phyloP scores from a whole-genome alignment of 2,113 vertebrate genomes.

The Tringa solitaria region DNA sequence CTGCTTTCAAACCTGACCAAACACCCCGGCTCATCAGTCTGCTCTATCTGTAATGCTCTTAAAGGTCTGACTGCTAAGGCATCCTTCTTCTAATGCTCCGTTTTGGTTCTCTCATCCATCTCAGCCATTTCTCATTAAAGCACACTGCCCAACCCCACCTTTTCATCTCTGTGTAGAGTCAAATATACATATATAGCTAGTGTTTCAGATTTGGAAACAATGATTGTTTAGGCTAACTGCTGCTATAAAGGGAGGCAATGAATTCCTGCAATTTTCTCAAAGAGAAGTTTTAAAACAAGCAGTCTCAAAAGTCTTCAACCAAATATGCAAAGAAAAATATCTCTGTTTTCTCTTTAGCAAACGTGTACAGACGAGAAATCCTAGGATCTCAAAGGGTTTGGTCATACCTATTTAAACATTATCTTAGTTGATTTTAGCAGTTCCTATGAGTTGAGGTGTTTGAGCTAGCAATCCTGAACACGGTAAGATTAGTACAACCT shows the following conservation, averaged over 20 bases:
- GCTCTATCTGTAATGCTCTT: not conserved
- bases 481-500: not conserved
- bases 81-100: not conserved
- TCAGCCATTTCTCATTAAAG: not conserved
- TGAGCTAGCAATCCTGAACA: not conserved
- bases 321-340: not conserved
- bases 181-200: not conserved
- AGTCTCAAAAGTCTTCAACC: not conserved
- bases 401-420: not conserved
- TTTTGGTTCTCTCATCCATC: not conserved
- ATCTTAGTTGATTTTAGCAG: not conserved
- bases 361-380: not conserved
- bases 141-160: not conserved
- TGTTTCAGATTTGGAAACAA: not conserved
- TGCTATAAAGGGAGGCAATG: not conserved
- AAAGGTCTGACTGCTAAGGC: not conserved
- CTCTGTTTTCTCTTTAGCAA: not conserved
- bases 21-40: not conserved
- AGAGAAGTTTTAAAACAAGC: not conserved
- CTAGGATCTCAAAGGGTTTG: not conserved
- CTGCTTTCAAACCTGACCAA: not conserved
- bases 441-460: not conserved
- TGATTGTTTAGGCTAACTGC: not conserved
- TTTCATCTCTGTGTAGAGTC: not conserved
- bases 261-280: not conserved